A percentile compares a stretch with the other conserved stretches of the same genome.
These are phyloP conservation scores for Helicolenus hilgendorfi DNA, from an alignment of 2,797 vertebrate genomes.

Conservation along the genomic window DNA sequence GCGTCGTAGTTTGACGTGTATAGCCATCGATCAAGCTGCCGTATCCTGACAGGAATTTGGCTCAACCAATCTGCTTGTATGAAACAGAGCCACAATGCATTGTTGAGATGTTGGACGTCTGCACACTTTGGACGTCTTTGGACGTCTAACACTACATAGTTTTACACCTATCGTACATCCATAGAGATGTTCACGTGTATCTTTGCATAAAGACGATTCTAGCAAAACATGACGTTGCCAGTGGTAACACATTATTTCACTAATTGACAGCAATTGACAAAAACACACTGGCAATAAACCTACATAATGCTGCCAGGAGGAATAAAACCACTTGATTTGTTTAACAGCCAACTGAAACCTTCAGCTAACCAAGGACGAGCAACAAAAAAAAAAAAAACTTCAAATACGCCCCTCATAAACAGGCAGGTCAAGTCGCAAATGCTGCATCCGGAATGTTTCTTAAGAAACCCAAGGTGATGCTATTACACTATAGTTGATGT, in stretches of 20 bases:
- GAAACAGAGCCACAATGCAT: neutral
- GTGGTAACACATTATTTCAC: neutral
- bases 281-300: neutral
- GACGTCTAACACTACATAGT: neutral
- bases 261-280: neutral
- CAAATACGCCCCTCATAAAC: neutral
- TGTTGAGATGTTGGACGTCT: neutral
- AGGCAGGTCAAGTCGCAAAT: neutral
- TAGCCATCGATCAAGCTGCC: too few relatives aligned
- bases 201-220: neutral
- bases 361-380: neutral
- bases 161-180: neutral
- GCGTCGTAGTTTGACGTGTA: too few relatives aligned
- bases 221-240: neutral
- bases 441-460: too few relatives aligned
- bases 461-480: neutral
- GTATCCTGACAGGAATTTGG: neutral
- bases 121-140: too few relatives aligned
- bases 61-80: neutral
- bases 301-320: neutral
- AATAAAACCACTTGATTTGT: constrained; percentile 14
- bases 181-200: neutral
- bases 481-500: neutral
- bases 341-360: neutral
- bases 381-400: neutral